Evolutionary conservation across 2,888 invertebrate genomes (phyloP).

Genomic region (Pseudanteris insignis): DNA sequence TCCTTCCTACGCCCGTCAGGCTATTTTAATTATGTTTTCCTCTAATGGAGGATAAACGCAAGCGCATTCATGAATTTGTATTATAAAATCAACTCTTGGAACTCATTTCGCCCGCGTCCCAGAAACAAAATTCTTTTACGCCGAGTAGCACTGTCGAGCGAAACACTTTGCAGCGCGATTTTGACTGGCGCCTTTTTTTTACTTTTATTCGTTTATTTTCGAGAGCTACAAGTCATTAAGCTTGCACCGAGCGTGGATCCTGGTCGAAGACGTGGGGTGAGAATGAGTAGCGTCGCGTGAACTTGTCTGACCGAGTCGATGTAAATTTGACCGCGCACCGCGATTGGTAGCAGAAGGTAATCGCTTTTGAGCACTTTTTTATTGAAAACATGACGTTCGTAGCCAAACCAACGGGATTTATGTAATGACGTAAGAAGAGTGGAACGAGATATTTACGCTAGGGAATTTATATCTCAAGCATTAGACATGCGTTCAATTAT

Average conservation of each 20-base stretch:
- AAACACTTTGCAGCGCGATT: conserved; percentile 22
- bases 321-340: conserved; percentile 26
- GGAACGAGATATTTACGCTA: conserved; percentile 10
- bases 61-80: conserved; percentile 65
- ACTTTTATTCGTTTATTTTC: conserved; percentile 7
- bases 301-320: conserved; percentile 28
- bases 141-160: too few relatives aligned
- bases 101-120: conserved; percentile 27
- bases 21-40: conserved; percentile 61
- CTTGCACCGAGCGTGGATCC: neutral
- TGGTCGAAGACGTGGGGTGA: conserved; percentile 3
- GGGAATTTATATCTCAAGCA: conserved; percentile 7
- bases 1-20: conserved; percentile 43
- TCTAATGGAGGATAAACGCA: conserved; percentile 63
- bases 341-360: conserved; percentile 31
- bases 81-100: conserved; percentile 52
- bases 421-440: conserved; percentile 15
- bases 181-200: conserved; percentile 3
- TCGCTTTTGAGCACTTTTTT: conserved; percentile 19
- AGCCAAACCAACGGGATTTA: conserved; percentile 23
- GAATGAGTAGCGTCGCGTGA: conserved; percentile 25
- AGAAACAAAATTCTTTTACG: too few relatives aligned
- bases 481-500: conserved; percentile 2
- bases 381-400: conserved; percentile 29
- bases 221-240: conserved; percentile 20